Base-by-base conservation (phyloP, 2,888 invertebrate genomes). In the Scotopteryx bipunctaria region DNA sequence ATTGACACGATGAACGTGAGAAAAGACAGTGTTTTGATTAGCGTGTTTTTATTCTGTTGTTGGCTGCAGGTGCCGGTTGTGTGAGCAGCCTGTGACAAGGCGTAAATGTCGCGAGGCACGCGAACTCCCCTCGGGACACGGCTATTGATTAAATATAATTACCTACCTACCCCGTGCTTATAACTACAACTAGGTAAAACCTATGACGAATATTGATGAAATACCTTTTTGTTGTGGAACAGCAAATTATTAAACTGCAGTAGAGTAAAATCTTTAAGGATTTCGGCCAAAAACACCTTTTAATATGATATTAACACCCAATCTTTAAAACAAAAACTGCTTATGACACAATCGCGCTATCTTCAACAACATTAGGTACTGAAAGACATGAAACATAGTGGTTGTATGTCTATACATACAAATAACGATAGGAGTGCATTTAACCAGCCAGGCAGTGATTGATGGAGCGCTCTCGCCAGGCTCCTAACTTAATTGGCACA, bases 91-190 rank as follows among this genome's bases (percentile, higher is more conserved):
- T 65, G 69, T 68, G 65, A 66, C 64, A 55, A 65, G 59, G 69
- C 70, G 69, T 73, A 66, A 83, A 78, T 76, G 76, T 75, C 62
- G 37, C 59, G 32, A 63, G 81, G 76, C 85, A 86, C 85, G 86
- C 86, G 52, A 83, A 33, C 57, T 45, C 66, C 60, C 66, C 63
- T 65, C 53, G 54, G 60, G 58, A 65, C 57, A 48, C 49, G 45
- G 57, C 65, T 81, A 82, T 82, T 78, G 78, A 84, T 81, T 81
- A 74, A 75, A 75, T 70, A 67, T 71, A 74, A 70, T 67, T 70
- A 67, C 63, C 29, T 36, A 1, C 27, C 27, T 36, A 35, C 19
- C 25, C 32, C 27, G 51, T 31, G 46, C 43, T 52, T 15, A 35
- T 29, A 45, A 51, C 50, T 53, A 32, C 53, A 27, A 54, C 50